Evolutionary conservation across 2,888 invertebrate species (phyloP).

Genomic region (Rambutsinella grinnellia): DNA sequence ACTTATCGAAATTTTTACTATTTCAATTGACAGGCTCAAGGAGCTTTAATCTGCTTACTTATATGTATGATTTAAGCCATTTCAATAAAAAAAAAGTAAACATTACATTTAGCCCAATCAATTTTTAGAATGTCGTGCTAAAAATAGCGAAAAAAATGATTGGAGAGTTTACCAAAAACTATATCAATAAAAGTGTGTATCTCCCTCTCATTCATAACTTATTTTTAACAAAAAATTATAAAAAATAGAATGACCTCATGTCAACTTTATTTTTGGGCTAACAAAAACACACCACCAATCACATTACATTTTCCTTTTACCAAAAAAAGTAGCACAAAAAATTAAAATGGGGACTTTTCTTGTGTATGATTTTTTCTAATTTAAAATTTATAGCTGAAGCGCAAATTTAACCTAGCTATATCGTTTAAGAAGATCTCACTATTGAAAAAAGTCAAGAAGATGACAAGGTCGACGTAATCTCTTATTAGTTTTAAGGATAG

Average conservation of each 20-base stretch:
- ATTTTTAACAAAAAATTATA: not conserved
- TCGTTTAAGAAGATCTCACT: not conserved
- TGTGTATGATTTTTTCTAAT: not conserved
- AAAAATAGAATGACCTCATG: not conserved
- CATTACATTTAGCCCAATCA: not conserved
- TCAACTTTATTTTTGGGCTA: slow-evolving; percentile 5
- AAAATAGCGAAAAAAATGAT: not conserved
- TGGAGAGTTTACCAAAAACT: not conserved
- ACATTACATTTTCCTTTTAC: slow-evolving; percentile 1
- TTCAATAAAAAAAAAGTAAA: not conserved
- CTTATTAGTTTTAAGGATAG: not conserved
- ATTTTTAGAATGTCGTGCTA: not conserved
- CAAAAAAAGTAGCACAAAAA: not conserved
- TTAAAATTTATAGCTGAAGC: not conserved
- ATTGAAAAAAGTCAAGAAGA: slow-evolving; percentile 11
- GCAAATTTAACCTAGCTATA: not conserved
- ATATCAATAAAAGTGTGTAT: not conserved
- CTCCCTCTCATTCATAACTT: not conserved
- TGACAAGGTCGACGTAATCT: slow-evolving; percentile 12
- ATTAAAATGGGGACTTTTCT: not conserved
- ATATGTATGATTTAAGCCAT: not conserved
- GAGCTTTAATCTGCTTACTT: not conserved
- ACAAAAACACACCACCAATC: not conserved
- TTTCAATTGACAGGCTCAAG: not conserved
- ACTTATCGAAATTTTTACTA: not conserved